Evolutionary conservation across 2,888 invertebrate species (phyloP), one percentile per base, ranked within the genome.

Genomic region (Clunio marinus): DNA sequence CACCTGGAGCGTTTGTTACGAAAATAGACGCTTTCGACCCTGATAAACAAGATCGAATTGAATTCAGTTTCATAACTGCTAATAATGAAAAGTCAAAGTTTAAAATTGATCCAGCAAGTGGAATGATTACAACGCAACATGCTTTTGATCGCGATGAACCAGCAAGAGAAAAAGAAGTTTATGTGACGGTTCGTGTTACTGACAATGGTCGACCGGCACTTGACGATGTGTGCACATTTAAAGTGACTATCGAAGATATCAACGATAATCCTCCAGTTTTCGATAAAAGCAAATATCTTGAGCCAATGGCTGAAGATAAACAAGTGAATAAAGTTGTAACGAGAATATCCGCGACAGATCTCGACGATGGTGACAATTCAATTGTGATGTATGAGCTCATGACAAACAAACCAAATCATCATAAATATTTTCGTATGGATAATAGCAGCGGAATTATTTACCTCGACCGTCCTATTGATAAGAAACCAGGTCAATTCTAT

Each of bases 191-290:
- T 5, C 86, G 92, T 76, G 97, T 94, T 0, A 91, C 90, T 69
- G 97, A 97, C 80, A 91, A 95, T 77, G 97, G 96, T 0, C 85
- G 87, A 72, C 94, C 95, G 0, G 88, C 89, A 59, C 81, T 97
- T 66, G 93, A 93, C 73, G 95, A 95, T 74, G 91, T 93, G 68
- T 97, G 97, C 79, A 94, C 94, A 3, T 91, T 97, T 77, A 91
- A 89, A 81, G 91, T 96, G 68, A 86, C 88, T 71, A 90, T 96
- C 71, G 87, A 86, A 75, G 97, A 97, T 79, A 87, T 93, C 75
- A 98, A 98, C 80, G 97, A 98, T 78, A 96, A 96, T 76, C 81
- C 77, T 15, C 77, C 77, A 15, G 77, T 78, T 15, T 76, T 77
- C 72, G 76, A 81, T 75, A 75, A 79, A 81, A 86, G 83, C 77